Evolutionary conservation across 2,113 vertebrate species (phyloP).

Genomic region (Tor tambroides): DNA sequence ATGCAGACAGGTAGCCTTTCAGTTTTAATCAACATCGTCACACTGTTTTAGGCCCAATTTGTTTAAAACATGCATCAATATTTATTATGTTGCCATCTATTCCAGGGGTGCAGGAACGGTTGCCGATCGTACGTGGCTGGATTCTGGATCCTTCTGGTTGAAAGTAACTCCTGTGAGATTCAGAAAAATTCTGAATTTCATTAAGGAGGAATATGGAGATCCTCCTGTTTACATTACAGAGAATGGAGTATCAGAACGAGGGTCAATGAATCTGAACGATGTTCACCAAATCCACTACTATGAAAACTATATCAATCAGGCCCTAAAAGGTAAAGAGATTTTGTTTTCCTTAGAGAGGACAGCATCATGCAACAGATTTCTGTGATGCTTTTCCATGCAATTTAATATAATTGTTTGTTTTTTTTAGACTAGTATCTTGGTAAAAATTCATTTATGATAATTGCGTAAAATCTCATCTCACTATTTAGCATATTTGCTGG

Average conservation of each 20-base stretch:
- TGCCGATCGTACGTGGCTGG: conserved; percentile 84
- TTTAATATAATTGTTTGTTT: background rate
- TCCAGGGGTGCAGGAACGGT: conserved; percentile 80
- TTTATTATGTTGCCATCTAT: background rate
- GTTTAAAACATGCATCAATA: background rate
- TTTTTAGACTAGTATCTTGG: background rate
- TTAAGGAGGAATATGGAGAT: conserved; percentile 89
- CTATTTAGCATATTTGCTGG: too few relatives aligned
- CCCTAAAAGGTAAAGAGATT: conserved; percentile 84
- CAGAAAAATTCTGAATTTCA: conserved; percentile 86
- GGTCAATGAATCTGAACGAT: conserved; percentile 79
- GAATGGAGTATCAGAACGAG: conserved; percentile 88
- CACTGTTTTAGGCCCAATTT: background rate
- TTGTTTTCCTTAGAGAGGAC: background rate
- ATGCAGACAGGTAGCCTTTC: conserved; percentile 85
- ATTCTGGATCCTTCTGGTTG: conserved; percentile 87
- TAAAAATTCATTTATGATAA: too few relatives aligned
- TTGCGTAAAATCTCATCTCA: too few relatives aligned
- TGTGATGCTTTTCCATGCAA: background rate
- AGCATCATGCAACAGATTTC: background rate
- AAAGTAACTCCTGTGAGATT: conserved; percentile 90
- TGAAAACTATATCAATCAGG: conserved; percentile 86
- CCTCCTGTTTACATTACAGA: conserved; percentile 90
- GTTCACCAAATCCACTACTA: conserved; percentile 81
- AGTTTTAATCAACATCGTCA: background rate